Conservation (phyloP, 2,113 vertebrate species). For the Lycaon pictus region DNA sequence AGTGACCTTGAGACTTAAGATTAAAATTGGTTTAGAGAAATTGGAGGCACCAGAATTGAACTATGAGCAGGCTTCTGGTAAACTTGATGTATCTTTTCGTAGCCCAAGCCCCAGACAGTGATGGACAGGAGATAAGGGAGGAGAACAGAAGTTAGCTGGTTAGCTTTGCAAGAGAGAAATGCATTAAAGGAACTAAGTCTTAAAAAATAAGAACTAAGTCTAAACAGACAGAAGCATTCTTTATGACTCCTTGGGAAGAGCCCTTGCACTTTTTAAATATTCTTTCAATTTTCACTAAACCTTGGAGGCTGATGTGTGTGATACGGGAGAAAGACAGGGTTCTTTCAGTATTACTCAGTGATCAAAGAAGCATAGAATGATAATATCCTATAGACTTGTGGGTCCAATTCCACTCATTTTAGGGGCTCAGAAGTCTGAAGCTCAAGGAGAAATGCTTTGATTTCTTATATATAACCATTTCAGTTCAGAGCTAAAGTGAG, state of each 20-base stretch:
- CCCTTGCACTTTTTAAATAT: not conserved
- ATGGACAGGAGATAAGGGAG: not conserved
- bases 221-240: not conserved
- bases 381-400: not conserved
- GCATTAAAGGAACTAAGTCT: not conserved
- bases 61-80: not conserved
- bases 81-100: slow-evolving; percentile 60
- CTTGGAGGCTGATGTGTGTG: not conserved
- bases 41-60: slow-evolving; percentile 18
- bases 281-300: not conserved
- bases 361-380: not conserved
- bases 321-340: not conserved
- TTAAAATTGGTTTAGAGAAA: slow-evolving; percentile 58
- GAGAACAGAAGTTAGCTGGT: not conserved
- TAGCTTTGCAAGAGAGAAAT: not conserved
- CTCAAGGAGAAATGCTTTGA: not conserved
- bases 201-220: not conserved
- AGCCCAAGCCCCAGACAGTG: not conserved
- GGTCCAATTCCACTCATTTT: not conserved
- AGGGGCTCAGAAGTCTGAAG: not conserved
- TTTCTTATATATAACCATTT: not conserved
- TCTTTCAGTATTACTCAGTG: not conserved
- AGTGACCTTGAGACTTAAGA: not conserved
- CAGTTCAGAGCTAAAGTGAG: not conserved
- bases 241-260: not conserved